Percentiles rank a stretch among this genome's conserved stretches.
Conservation (phyloP, 2,888 invertebrate genomes). For the Lepetodrilus schrolli region DNA sequence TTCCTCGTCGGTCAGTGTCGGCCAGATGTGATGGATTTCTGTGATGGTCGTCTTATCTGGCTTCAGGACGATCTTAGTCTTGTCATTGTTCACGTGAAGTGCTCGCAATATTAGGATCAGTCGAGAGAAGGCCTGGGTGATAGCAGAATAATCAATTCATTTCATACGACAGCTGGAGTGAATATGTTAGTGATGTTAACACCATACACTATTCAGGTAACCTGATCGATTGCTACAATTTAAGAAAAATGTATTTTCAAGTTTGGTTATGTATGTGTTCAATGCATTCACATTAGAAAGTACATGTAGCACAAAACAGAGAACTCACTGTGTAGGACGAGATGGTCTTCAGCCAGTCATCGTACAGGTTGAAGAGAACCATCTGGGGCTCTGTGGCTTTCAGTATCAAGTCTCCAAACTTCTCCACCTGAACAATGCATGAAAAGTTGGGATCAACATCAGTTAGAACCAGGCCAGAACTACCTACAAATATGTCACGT, state of each 20-base stretch:
- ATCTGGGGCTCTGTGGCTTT: slow-evolving; percentile 99
- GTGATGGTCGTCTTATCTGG: slow-evolving; percentile 99
- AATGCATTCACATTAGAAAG: too few relatives aligned
- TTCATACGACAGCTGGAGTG: too few relatives aligned
- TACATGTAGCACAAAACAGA: too few relatives aligned
- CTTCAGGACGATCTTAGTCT: slow-evolving; percentile 97
- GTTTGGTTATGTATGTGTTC: too few relatives aligned
- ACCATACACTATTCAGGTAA: too few relatives aligned
- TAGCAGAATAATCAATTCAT: too few relatives aligned
- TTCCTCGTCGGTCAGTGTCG: slow-evolving; percentile 96
- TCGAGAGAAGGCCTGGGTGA: slow-evolving; percentile 91
- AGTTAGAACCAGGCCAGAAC: too few relatives aligned
- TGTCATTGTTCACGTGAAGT: slow-evolving; percentile 98
- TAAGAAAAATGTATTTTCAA: too few relatives aligned
- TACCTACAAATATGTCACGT: too few relatives aligned
- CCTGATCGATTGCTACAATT: too few relatives aligned
- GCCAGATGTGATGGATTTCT: slow-evolving; percentile 99
- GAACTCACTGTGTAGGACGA: slow-evolving; percentile 91
- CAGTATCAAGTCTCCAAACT: slow-evolving; percentile 98
- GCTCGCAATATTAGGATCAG: slow-evolving; percentile 96
- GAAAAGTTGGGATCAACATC: too few relatives aligned
- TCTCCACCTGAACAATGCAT: slow-evolving; percentile 90
- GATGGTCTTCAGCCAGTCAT: slow-evolving; percentile 99
- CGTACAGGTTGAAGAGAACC: slow-evolving; percentile 99
- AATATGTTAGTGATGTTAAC: too few relatives aligned